A percentile compares a stretch with the other conserved stretches of the same genome.
Evolutionary conservation across 2,888 invertebrate genomes (phyloP).

Genomic region (Nasonovia ribisnigri): DNA sequence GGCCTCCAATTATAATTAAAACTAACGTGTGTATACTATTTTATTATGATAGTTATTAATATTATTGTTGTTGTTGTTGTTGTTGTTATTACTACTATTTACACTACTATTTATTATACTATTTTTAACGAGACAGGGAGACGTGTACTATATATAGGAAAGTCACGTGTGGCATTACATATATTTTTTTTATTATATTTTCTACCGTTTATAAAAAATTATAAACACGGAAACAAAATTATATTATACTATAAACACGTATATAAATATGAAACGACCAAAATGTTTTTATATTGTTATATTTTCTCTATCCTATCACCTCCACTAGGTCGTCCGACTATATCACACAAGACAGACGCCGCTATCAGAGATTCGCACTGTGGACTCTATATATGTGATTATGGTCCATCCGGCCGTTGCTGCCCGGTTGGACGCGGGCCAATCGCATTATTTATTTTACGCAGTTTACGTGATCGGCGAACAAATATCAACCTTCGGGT

Average conservation of each 20-base stretch:
- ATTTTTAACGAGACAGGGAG: neutral
- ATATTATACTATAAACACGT: neutral
- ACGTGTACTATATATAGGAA: neutral
- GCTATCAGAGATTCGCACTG: constrained; percentile 47
- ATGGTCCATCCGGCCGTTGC: constrained; percentile 45
- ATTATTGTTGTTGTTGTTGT: neutral
- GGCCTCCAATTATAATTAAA: neutral
- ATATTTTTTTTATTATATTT: neutral
- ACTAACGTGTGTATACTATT: neutral
- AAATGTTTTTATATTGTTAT: constrained; percentile 15
- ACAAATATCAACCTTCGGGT: constrained; percentile 56
- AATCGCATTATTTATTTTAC: constrained; percentile 63
- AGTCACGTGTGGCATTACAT: neutral
- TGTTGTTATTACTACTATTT: neutral
- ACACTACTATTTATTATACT: neutral
- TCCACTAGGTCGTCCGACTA: neutral
- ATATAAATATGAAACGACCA: neutral
- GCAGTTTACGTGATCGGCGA: constrained; percentile 59
- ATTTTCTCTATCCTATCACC: neutral
- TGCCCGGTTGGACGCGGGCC: constrained; percentile 45
- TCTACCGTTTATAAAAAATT: neutral
- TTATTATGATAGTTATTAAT: neutral
- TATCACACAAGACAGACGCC: neutral
- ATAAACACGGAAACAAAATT: neutral
- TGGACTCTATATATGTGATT: constrained; percentile 42